phyloP scores from a whole-genome alignment of 1,140 invertebrate species.

The Pseudomyrmex flavicornis region DNA sequence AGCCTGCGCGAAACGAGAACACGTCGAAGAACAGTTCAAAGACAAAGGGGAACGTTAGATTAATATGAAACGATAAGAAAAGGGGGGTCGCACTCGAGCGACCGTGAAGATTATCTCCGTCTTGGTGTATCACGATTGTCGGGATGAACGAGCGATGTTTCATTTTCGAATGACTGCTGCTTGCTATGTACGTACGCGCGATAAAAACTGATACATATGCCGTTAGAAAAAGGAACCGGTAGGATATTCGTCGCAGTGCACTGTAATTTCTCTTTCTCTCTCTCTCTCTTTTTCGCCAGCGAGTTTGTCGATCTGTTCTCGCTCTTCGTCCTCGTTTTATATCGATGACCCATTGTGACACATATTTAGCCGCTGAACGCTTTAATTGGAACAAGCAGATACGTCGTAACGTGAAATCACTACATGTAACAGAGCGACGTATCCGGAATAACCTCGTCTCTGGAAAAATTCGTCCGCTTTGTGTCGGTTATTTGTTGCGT shows the following conservation, averaged over 20 bases:
- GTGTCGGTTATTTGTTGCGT: conserved; percentile 39
- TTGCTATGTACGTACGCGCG: too few relatives aligned
- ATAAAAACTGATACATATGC: conserved; percentile 9
- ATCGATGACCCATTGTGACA: conserved; percentile 50
- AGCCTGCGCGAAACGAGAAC: conserved; percentile 6
- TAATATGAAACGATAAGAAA: conserved; percentile 28
- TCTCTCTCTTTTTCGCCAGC: not conserved
- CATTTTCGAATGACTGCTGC: conserved; percentile 11
- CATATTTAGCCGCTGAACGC: conserved; percentile 41
- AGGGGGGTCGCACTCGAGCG: conserved; percentile 8
- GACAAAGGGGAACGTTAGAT: conserved; percentile 24
- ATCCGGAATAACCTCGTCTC: conserved; percentile 7
- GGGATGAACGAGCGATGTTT: conserved; percentile 2
- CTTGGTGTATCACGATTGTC: conserved; percentile 11
- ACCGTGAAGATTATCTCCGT: conserved; percentile 37
- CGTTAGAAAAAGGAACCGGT: conserved; percentile 4
- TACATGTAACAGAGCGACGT: conserved; percentile 5
- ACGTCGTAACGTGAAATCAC: conserved; percentile 33
- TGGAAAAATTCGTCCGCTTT: conserved; percentile 4
- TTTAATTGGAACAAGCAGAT: conserved; percentile 49
- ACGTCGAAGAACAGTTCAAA: conserved; percentile 36
- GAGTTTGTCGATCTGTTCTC: conserved; percentile 29
- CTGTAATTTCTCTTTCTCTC: not conserved
- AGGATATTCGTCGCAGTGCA: not conserved
- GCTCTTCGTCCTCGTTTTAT: conserved; percentile 51